phyloP scores from a whole-genome alignment of 2,797 vertebrate genomes.

The Graptemys geographica region DNA sequence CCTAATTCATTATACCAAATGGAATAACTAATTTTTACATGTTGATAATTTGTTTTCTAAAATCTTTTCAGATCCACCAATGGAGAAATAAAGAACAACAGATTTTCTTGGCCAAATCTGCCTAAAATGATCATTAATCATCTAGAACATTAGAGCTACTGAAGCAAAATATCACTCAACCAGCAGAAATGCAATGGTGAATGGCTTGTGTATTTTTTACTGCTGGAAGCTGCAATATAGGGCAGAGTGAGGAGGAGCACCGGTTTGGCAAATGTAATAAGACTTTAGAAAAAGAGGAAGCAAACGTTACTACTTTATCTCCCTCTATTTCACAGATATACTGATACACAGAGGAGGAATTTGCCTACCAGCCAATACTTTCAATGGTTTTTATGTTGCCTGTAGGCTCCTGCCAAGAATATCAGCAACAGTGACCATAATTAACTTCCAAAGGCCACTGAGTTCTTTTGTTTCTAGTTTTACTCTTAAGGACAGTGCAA shows the following conservation, averaged over 20 bases:
- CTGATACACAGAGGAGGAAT: not conserved
- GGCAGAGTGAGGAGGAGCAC: not conserved
- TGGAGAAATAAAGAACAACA: not conserved
- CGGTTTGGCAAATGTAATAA: not conserved
- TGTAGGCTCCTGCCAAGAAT: not conserved
- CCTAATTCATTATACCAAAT: not conserved
- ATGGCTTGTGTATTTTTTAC: not conserved
- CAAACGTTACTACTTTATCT: not conserved
- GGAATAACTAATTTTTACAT: not conserved
- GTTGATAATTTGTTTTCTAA: not conserved
- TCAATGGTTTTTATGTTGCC: not conserved
- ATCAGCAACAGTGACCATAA: not conserved
- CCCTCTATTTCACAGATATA: not conserved
- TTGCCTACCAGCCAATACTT: not conserved
- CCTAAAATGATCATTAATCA: accelerated
- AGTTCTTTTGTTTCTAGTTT: not conserved
- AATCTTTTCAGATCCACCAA: not conserved
- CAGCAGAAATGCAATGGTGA: not conserved
- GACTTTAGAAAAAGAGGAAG: not conserved
- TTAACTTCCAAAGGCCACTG: not conserved
- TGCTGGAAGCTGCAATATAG: not conserved
- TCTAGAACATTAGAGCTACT: not conserved
- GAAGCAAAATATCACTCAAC: not conserved
- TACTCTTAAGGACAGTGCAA: not conserved
- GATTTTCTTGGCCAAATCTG: not conserved